Evolutionary conservation across 2,888 invertebrate genomes (phyloP).

Genomic region (Andrena hattorfiana): DNA sequence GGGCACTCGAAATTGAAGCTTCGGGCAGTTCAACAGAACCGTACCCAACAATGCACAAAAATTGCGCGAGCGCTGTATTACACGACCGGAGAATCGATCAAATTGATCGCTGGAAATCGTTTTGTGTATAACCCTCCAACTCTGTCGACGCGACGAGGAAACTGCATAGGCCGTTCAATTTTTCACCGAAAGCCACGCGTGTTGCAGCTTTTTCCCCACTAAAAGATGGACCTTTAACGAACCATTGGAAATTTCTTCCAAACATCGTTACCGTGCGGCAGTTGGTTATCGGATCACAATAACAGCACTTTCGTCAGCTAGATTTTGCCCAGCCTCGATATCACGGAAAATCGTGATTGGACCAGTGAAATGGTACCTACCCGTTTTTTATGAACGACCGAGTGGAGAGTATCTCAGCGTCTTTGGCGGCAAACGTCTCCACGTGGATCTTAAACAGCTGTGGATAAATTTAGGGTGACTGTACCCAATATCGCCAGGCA

Average conservation of each 20-base stretch:
- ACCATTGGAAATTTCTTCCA: not conserved
- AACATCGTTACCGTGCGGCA: not conserved
- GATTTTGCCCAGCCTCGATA: not conserved
- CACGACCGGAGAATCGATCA: conserved; percentile 22
- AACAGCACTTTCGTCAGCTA: not conserved
- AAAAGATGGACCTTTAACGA: conserved; percentile 8
- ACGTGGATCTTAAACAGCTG: too few species aligned
- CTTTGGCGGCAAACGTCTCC: too few species aligned
- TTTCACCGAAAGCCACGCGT: not conserved
- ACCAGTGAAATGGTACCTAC: not conserved
- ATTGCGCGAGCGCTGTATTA: conserved; percentile 17
- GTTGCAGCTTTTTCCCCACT: not conserved
- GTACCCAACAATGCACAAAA: conserved; percentile 30
- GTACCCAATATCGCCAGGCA: too few species aligned
- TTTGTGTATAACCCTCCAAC: not conserved
- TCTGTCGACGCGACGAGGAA: not conserved
- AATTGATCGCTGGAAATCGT: conserved; percentile 36
- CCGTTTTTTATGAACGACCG: not conserved
- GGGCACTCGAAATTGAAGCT: conserved; percentile 50
- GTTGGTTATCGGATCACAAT: not conserved
- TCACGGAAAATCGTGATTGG: not conserved
- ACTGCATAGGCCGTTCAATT: not conserved
- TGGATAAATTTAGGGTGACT: too few species aligned
- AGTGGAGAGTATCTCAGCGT: not conserved
- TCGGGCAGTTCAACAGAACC: conserved; percentile 48